Evolutionary conservation across 1,140 invertebrate species (phyloP).

Genomic region (Drosophila cardini): DNA sequence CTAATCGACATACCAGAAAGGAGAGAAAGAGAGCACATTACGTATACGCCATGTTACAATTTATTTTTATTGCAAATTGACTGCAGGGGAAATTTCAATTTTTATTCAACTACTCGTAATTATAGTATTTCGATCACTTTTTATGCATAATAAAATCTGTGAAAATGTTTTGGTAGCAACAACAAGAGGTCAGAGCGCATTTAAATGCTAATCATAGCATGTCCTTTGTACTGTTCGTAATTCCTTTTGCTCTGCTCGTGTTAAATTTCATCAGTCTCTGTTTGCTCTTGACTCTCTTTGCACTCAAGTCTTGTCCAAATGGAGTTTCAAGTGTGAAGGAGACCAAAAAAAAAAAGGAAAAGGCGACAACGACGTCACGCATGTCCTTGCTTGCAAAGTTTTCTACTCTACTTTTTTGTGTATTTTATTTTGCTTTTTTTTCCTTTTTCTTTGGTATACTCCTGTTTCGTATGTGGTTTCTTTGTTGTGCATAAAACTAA

Average conservation of each 20-base stretch:
- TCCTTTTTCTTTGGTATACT: not conserved
- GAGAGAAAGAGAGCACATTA: slow-evolving; percentile 2
- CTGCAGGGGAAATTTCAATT: slow-evolving; percentile 39
- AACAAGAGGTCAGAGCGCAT: slow-evolving; percentile 9
- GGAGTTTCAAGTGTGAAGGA: slow-evolving; percentile 19
- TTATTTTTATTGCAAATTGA: slow-evolving; percentile 20
- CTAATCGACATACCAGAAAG: not conserved
- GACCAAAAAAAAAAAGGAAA: slow-evolving; percentile 1
- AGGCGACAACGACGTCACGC: slow-evolving; percentile 57
- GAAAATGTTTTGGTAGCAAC: slow-evolving; percentile 17
- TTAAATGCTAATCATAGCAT: slow-evolving; percentile 42
- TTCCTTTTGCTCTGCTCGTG: slow-evolving; percentile 3
- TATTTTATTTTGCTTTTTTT: slow-evolving; percentile 21
- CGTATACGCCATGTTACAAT: slow-evolving; percentile 12
- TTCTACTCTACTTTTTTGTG: slow-evolving; percentile 43
- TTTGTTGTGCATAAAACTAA: slow-evolving; percentile 70
- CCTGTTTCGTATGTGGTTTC: slow-evolving; percentile 19
- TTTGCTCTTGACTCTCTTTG: not conserved
- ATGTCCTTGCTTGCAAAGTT: slow-evolving; percentile 65
- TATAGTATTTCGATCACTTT: slow-evolving; percentile 26
- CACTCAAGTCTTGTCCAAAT: slow-evolving; percentile 5
- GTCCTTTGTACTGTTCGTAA: slow-evolving; percentile 18
- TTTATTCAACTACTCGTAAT: slow-evolving; percentile 12
- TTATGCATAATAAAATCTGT: slow-evolving; percentile 13
- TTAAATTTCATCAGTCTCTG: slow-evolving; percentile 35